These are phyloP conservation scores for Oscheius sp. DNA, from an alignment of 1,140 invertebrate genomes.

Conservation along the genomic window DNA sequence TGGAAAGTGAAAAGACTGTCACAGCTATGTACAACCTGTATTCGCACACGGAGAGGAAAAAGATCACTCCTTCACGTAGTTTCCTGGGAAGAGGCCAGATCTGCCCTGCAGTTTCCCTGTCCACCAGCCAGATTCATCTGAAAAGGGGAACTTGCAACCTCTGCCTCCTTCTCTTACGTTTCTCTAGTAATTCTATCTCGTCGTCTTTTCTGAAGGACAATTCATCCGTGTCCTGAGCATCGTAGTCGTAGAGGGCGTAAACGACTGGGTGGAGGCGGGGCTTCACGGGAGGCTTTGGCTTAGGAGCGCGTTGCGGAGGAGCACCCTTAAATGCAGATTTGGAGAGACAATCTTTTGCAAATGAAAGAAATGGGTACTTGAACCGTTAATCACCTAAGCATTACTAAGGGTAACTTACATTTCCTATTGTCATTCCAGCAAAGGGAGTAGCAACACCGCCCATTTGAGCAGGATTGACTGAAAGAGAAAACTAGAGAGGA, in stretches of 20 bases:
- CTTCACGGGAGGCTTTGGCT: constrained; percentile 63
- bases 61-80: constrained; percentile 66
- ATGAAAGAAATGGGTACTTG: no score
- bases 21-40: background rate
- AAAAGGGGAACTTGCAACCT: constrained; percentile 5
- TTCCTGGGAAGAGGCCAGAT: constrained; percentile 71
- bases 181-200: constrained; percentile 69
- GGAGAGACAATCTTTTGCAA: background rate
- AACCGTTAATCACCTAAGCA: no score
- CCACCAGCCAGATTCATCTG: constrained; percentile 75
- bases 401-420: no score
- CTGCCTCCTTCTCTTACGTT: constrained; percentile 64
- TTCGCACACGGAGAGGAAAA: background rate
- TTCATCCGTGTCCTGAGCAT: constrained; percentile 72
- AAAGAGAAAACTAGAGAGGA: background rate
- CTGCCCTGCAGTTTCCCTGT: constrained; percentile 67
- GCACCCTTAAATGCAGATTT: constrained; percentile 6
- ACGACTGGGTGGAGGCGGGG: constrained; percentile 66
- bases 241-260: constrained; percentile 70
- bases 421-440: background rate
- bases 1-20: no score
- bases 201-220: constrained; percentile 70
- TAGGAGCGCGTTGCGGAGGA: constrained; percentile 60
- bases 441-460: constrained; percentile 18
- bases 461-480: constrained; percentile 24